Percentiles rank a stretch among this genome's conserved stretches.
Evolutionary conservation across 2,113 vertebrate species (phyloP).

Genomic region (Noturus placidus): DNA sequence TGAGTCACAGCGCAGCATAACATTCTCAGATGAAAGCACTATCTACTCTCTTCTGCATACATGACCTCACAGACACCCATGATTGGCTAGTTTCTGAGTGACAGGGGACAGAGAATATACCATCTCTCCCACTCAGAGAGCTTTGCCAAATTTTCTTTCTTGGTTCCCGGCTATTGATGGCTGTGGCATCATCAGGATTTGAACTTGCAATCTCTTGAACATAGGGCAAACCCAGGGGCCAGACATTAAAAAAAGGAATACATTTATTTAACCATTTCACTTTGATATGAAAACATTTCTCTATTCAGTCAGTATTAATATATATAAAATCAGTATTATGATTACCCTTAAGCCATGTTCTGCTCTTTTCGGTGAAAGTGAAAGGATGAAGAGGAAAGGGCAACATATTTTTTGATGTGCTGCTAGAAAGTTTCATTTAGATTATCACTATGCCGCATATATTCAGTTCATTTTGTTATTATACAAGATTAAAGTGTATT

Average conservation of each 20-base stretch:
- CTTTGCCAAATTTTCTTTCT: neutral
- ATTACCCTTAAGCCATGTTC: neutral
- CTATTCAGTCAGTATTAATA: neutral
- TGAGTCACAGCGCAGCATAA: neutral
- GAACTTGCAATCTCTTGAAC: neutral
- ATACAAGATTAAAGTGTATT: neutral
- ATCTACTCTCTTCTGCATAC: neutral
- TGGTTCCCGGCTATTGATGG: neutral
- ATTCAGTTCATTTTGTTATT: conserved; percentile 8
- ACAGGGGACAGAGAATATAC: neutral
- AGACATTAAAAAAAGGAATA: neutral
- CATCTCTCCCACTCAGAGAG: neutral
- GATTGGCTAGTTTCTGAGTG: neutral
- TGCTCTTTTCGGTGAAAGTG: too few relatives aligned
- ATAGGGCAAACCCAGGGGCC: neutral
- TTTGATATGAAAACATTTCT: neutral
- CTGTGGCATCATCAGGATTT: neutral
- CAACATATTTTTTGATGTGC: neutral
- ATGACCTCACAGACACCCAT: neutral
- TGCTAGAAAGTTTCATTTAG: neutral
- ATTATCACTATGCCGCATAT: neutral
- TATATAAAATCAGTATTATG: neutral
- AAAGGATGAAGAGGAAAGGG: neutral
- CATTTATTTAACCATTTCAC: neutral
- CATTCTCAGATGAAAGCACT: neutral